A percentile compares a stretch with the other conserved stretches of the same genome.
phyloP scores from a whole-genome alignment of 2,888 invertebrate genomes.

The Phengaris arion region DNA sequence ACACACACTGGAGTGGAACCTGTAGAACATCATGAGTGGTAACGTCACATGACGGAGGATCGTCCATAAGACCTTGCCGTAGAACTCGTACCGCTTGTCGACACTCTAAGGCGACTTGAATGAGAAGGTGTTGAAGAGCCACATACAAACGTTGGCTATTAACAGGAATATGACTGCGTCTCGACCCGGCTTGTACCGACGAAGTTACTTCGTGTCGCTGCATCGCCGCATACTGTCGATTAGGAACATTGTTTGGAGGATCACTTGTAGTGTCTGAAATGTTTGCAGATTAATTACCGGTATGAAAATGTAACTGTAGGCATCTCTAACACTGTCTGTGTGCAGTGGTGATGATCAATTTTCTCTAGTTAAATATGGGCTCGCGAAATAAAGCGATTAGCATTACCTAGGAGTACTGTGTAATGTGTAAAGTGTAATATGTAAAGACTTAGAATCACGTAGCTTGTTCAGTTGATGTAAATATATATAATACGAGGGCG shows the following conservation, averaged over 20 bases:
- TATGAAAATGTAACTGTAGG: too few relatives aligned
- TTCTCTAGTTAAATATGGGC: too few relatives aligned
- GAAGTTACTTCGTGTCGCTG: conserved; percentile 75
- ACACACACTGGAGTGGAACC: conserved; percentile 88
- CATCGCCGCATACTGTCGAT: conserved; percentile 85
- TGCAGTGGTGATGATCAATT: too few relatives aligned
- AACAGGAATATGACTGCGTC: conserved; percentile 87
- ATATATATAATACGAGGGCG: too few relatives aligned
- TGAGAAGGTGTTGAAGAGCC: conserved; percentile 86
- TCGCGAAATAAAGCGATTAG: too few relatives aligned
- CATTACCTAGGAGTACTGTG: too few relatives aligned
- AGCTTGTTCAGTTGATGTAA: too few relatives aligned
- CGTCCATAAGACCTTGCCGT: conserved; percentile 85
- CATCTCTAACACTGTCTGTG: too few relatives aligned
- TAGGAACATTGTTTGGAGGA: conserved; percentile 86
- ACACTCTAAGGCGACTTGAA: conserved; percentile 70
- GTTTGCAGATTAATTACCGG: conserved; percentile 36
- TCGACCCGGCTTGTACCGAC: conserved; percentile 80
- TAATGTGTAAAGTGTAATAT: too few relatives aligned
- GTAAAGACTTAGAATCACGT: too few relatives aligned
- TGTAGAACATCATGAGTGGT: conserved; percentile 86
- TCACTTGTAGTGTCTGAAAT: conserved; percentile 82
- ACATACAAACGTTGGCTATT: conserved; percentile 86
- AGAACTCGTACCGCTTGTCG: conserved; percentile 81
- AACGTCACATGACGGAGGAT: conserved; percentile 85